Evolutionary conservation across 2,113 vertebrate species (phyloP), one percentile per base, ranked within the genome.

Genomic region (Oreochromis aureus): DNA sequence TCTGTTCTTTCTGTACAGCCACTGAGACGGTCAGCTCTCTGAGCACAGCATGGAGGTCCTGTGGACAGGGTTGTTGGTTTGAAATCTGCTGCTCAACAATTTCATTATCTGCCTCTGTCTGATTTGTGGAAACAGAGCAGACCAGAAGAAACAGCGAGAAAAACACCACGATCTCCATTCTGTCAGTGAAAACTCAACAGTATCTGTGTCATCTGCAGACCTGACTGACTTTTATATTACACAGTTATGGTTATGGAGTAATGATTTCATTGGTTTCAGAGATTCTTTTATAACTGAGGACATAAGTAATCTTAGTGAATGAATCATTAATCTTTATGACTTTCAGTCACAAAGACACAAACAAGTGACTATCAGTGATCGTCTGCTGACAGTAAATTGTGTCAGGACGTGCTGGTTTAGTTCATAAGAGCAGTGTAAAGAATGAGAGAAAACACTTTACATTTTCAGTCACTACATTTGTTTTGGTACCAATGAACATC

Each of bases 41-140:
- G 11, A 69, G 63, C 63, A 69, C n/a, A 69, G 63, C 34, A 5
- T 69, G 4, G 63, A 69, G 22, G 34, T 69, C 63, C 63, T 69
- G 63, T 69, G 0, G 19, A 69, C 34, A 8, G 63, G 19, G 6
- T 22, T 69, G 34, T 69, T 22, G 63, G 61, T 39, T 10, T 66
- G 63, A n/a, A 69, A 39, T 69, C 34, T 34, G 59, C 59, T 69
- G 61, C 4, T 69, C 4, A 39, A 39, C 6, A 39, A 13, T 66
- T 22, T 39, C 32, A 12, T 39, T 5, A 39, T n/a, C 34, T 66
- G 34, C 19, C 34, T 66, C 61, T 0, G 34, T 8, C 2, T 3
- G 18, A 22, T 69, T 39, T 22, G 19, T 41, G 19, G 36, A 69
- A 69, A 69, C 63, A 0, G 19, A 69, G 19, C 63, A 69, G 4